These are phyloP conservation scores for Parazoanthus swiftii DNA, from an alignment of 92 coral and sea anemone genomes.

Conservation along the genomic window DNA sequence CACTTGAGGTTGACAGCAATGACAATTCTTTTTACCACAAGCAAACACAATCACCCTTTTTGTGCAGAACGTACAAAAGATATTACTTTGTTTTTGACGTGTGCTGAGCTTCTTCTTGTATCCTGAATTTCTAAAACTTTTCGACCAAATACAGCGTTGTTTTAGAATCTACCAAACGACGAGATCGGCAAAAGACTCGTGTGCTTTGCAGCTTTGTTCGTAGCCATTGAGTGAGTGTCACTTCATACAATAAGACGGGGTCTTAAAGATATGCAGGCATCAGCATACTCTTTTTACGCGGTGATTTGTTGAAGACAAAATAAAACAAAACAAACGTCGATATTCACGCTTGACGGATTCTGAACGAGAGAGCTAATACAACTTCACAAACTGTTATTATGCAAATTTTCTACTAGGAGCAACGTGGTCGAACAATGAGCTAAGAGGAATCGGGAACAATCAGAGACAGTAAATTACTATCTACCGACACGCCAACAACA, in stretches of 20 bases:
- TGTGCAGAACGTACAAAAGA: slow-evolving; percentile 1
- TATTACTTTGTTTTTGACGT: neutral
- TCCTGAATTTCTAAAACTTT: neutral
- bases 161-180: neutral
- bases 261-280: slow-evolving; percentile 38
- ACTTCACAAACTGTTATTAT: slow-evolving; percentile 21
- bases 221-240: slow-evolving; percentile 37
- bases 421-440: slow-evolving; percentile 40
- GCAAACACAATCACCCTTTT: slow-evolving; percentile 13
- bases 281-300: slow-evolving; percentile 22
- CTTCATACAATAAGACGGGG: slow-evolving; percentile 19
- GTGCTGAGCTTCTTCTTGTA: neutral
- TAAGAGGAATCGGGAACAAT: slow-evolving; percentile 22
- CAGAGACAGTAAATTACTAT: neutral
- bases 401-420: slow-evolving; percentile 37
- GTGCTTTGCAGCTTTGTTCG: slow-evolving; percentile 15
- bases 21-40: slow-evolving; percentile 18
- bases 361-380: slow-evolving; percentile 28
- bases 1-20: slow-evolving; percentile 30
- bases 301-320: slow-evolving; percentile 42
- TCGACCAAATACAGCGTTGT: neutral
- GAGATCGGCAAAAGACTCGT: neutral
- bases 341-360: slow-evolving; percentile 43
- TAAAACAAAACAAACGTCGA: slow-evolving; percentile 31
- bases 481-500: neutral